Percentiles rank a stretch among this genome's conserved stretches.
These are phyloP conservation scores for Aphelocoma californica DNA, from an alignment of 2,797 vertebrate species.

Conservation along the genomic window DNA sequence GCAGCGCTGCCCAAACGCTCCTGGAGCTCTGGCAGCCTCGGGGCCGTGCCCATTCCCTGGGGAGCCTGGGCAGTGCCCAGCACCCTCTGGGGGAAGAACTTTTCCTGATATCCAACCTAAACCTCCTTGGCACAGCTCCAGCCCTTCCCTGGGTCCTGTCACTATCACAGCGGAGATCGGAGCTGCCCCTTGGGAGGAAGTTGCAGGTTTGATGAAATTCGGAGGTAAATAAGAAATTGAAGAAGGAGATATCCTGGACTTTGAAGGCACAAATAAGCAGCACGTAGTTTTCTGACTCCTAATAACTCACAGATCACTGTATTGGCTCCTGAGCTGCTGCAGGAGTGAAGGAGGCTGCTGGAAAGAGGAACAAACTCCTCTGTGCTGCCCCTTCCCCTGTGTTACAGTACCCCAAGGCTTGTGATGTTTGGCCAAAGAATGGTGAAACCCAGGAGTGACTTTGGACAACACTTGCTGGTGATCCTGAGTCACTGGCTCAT, in stretches of 20 bases:
- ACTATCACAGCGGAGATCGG: not conserved
- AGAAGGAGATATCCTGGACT: not conserved
- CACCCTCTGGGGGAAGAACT: not conserved
- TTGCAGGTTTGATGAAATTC: not conserved
- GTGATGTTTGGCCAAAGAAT: slow-evolving; percentile 9
- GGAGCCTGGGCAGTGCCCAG: not conserved
- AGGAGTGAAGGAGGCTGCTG: not conserved
- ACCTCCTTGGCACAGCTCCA: rapidly evolving
- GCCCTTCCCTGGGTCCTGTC: not conserved
- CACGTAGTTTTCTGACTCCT: not conserved
- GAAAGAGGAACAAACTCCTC: slow-evolving; percentile 13
- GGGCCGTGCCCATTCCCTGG: not conserved
- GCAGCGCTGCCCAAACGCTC: rapidly evolving
- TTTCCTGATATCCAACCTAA: rapidly evolving
- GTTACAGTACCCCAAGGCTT: not conserved
- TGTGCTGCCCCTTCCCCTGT: not conserved
- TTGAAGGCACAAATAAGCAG: not conserved
- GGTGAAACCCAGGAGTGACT: slow-evolving; percentile 1
- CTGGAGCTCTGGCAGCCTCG: not conserved
- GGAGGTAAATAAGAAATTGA: not conserved
- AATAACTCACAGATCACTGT: not conserved
- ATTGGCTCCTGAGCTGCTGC: not conserved
- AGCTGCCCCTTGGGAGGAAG: not conserved
- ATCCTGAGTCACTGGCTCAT: slow-evolving; percentile 14
- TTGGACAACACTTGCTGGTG: not conserved